Percentiles rank a stretch among this genome's conserved stretches.
Conservation (phyloP, 2,113 vertebrate genomes). For the Balaeniceps rex region DNA sequence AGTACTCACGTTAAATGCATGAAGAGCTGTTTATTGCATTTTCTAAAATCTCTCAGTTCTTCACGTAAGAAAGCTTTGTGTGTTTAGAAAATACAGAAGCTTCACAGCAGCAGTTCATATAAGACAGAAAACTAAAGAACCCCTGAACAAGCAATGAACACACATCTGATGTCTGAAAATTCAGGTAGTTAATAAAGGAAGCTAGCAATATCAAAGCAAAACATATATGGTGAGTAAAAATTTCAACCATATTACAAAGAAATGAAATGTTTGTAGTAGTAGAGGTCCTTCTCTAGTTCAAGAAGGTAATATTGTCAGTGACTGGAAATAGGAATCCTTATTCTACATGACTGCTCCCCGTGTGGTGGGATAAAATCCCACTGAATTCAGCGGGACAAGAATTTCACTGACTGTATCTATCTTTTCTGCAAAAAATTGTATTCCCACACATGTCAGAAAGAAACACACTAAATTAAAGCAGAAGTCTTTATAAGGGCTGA, state of each 20-base stretch:
- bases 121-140: background rate
- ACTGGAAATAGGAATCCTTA: background rate
- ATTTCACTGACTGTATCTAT: background rate
- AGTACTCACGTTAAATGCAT: background rate
- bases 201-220: background rate
- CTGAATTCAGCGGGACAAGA: background rate
- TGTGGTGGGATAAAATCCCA: background rate
- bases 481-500: background rate
- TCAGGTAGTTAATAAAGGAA: background rate
- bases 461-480: background rate
- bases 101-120: background rate
- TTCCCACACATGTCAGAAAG: background rate
- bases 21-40: background rate
- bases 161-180: background rate
- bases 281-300: background rate
- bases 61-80: background rate
- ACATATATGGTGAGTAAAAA: background rate
- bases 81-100: background rate
- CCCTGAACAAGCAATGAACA: background rate
- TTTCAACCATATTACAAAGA: background rate
- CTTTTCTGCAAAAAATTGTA: background rate
- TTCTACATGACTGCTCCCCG: background rate
- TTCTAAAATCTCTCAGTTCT: background rate
- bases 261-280: background rate
- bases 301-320: background rate